Evolutionary conservation across 1,140 invertebrate genomes (phyloP).

Genomic region (Dendrolimus kikuchii): DNA sequence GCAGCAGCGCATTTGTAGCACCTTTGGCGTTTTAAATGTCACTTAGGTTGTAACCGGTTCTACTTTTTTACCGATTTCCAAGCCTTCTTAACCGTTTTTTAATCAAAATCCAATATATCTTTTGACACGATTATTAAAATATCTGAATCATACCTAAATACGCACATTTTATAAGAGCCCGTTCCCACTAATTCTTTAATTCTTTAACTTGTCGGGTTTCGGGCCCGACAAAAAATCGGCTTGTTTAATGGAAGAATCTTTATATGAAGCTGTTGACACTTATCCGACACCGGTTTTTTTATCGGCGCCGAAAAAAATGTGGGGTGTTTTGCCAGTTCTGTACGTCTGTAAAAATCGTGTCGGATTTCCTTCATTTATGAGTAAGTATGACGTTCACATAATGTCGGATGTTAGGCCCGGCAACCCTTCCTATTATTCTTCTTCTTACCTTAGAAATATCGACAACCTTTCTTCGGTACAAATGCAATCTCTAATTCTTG

Average conservation of each 20-base stretch:
- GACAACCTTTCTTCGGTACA: no score
- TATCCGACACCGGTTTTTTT: conserved; percentile 12
- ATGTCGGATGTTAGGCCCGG: conserved; percentile 5
- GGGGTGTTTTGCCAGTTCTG: conserved; percentile 16
- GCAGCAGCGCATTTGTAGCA: no score
- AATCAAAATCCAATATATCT: no score
- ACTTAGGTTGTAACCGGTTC: no score
- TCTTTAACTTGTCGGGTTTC: conserved; percentile 14
- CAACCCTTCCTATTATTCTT: background rate
- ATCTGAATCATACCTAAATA: no score
- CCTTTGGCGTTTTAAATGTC: no score
- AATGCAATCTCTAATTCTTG: conserved; percentile 2
- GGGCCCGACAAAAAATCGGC: conserved; percentile 10
- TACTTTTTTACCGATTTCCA: no score
- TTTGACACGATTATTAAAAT: no score
- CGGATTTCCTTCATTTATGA: background rate
- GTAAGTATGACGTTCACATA: background rate
- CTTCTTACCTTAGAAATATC: no score
- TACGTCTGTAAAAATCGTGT: conserved; percentile 16
- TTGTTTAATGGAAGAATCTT: conserved; percentile 6
- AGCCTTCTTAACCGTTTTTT: no score
- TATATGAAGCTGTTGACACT: conserved; percentile 16
- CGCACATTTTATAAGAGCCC: no score
- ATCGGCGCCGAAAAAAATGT: conserved; percentile 9
- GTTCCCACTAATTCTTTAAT: no score